Evolutionary conservation across 35 echinoderm and acorn worm species (phyloP).

Genomic region (Hemicentrotus pulcherrimus): DNA sequence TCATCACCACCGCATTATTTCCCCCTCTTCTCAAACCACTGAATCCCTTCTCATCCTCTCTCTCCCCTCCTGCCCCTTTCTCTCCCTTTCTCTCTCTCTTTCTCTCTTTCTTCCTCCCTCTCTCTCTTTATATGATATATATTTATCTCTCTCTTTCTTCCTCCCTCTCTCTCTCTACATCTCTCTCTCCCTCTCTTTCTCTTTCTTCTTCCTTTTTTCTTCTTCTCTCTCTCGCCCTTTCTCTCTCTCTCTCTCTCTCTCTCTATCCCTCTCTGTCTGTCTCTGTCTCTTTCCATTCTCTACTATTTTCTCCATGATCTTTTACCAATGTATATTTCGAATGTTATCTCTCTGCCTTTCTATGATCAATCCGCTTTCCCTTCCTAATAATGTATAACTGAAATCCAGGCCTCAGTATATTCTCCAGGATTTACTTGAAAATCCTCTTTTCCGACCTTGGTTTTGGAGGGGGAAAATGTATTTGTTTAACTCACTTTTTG

Average conservation of each 20-base stretch:
- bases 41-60: neutral
- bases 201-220: neutral
- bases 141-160: neutral
- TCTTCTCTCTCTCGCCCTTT: no score
- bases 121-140: neutral
- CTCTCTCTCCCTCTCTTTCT: neutral
- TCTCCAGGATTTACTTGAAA: neutral
- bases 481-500: neutral
- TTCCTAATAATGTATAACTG: neutral
- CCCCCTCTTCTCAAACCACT: neutral
- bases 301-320: neutral
- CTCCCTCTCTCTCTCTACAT: neutral
- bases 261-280: no score
- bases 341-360: neutral
- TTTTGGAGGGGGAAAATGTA: neutral
- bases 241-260: no score
- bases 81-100: neutral
- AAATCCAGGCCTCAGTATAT: neutral
- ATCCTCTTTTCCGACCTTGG: neutral
- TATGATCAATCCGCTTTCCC: neutral
- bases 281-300: neutral
- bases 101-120: neutral
- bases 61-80: neutral
- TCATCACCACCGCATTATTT: constrained; percentile 39
- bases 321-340: neutral